Evolutionary conservation across 2,797 vertebrate genomes (phyloP).

Genomic region (Phyllotis vaccarum): DNA sequence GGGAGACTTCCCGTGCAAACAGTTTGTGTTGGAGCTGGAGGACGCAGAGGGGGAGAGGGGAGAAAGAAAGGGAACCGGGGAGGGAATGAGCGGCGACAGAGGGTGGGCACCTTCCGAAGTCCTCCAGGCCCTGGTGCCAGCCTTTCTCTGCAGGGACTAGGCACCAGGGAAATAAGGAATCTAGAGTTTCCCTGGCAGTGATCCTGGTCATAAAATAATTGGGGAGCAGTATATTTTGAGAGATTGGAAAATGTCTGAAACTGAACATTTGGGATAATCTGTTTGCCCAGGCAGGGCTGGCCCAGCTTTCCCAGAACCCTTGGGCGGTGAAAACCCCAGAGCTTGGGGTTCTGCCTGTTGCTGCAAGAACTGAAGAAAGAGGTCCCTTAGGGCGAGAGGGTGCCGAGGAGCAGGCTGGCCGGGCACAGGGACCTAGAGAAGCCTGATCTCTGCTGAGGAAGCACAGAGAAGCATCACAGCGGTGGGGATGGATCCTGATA

Average conservation of each 20-base stretch:
- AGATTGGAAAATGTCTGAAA: constrained; percentile 62
- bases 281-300: neutral
- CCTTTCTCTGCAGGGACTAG: constrained; percentile 41
- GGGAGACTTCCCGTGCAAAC: constrained; percentile 86
- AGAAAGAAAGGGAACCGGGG: constrained; percentile 70
- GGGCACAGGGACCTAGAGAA: neutral
- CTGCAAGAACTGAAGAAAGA: constrained; percentile 77
- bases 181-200: constrained; percentile 69
- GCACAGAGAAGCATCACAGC: neutral
- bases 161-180: constrained; percentile 47
- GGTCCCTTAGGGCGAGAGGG: constrained; percentile 62
- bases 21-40: constrained; percentile 84
- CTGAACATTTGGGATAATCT: constrained; percentile 50
- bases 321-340: constrained; percentile 10
- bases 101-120: constrained; percentile 60
- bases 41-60: constrained; percentile 81
- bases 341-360: constrained; percentile 72
- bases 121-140: constrained; percentile 53
- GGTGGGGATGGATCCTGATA: neutral
- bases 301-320: neutral
- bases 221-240: constrained; percentile 54
- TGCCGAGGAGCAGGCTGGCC: neutral
- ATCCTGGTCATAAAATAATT: constrained; percentile 67
- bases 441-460: neutral
- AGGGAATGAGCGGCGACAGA: constrained; percentile 35